Evolutionary conservation across 1,140 invertebrate genomes (phyloP), one percentile per base, ranked within the genome.

Genomic region (Melipona quadrifasciata): DNA sequence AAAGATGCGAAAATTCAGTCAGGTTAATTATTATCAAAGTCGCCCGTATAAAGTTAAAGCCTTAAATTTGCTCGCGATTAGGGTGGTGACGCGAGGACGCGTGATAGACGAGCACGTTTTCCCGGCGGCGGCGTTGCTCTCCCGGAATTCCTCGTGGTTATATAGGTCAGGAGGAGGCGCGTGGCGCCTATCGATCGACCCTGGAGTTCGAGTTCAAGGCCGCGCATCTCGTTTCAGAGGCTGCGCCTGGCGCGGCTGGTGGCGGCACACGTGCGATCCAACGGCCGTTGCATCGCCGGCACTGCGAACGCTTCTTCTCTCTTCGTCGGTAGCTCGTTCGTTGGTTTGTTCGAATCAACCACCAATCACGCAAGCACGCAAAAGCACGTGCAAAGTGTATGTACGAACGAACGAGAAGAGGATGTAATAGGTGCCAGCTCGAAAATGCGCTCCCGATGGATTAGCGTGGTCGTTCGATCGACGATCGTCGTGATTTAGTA

Each of bases 121-220:
- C 71, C 68, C 65, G 53, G n/a, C 80, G 57, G 19, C 61, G 21
- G 11, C 16, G 47, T 19, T 74, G 6, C 77, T 61, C 70, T 84
- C 86, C 74, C 75, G 78, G 86, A 88, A 90, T 89, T 90, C 73
- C 80, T 27, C 27, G 31, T 86, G 88, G 85, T 85, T 89, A 92
- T 90, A 87, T 92, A 87, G 91, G 91, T 92, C 90, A 91, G 87
- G 84, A 88, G 89, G 89, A 87, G 78, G 87, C 90, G 90, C 91
- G 91, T 91, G 91, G 92, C 89, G 89, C 80, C 82, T 92, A 93
- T 94, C 91, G 93, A 94, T 93, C 92, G 86, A 84, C 87, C 85
- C 76, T 86, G 84, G 73, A 83, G 82, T 93, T 90, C 84, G 93
- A 94, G 93, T 94, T 94, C 92, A 93, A 93, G 93, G 93, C 88